phyloP scores from a whole-genome alignment of 2,797 vertebrate species.

The Bovichtus variegatus region DNA sequence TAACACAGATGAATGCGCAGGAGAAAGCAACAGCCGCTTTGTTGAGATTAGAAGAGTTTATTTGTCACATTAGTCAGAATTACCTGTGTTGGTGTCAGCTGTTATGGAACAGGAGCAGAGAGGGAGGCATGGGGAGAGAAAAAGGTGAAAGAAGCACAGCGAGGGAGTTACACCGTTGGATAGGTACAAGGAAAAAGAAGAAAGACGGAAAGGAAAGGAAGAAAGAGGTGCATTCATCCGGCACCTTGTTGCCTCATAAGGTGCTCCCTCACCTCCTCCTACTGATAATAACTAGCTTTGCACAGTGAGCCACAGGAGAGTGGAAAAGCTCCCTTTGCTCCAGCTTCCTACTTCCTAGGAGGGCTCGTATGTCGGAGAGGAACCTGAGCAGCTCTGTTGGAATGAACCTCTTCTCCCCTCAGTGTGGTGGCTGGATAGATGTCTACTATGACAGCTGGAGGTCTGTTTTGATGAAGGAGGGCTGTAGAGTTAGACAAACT shows the following conservation, averaged over 20 bases:
- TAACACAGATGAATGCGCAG: slow-evolving; percentile 77
- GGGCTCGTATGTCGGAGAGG: slow-evolving; percentile 63
- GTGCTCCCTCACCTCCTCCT: slow-evolving; percentile 63
- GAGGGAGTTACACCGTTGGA: slow-evolving; percentile 17
- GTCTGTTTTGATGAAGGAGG: slow-evolving; percentile 75
- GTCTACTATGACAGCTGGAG: slow-evolving; percentile 78
- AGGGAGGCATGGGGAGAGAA: slow-evolving; percentile 34
- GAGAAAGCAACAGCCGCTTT: slow-evolving; percentile 77
- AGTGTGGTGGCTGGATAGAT: slow-evolving; percentile 70
- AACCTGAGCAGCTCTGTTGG: slow-evolving; percentile 61
- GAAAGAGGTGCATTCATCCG: slow-evolving; percentile 55
- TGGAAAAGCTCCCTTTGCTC: slow-evolving; percentile 68
- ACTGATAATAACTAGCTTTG: slow-evolving; percentile 71
- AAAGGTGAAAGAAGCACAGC: slow-evolving; percentile 51
- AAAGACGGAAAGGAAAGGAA: slow-evolving; percentile 34
- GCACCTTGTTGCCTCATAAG: slow-evolving; percentile 54
- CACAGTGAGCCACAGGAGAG: slow-evolving; percentile 64
- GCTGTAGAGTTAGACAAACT: slow-evolving; percentile 76
- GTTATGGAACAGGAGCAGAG: slow-evolving; percentile 29
- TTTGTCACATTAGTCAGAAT: slow-evolving; percentile 89
- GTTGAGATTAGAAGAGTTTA: slow-evolving; percentile 87
- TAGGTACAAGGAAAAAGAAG: slow-evolving; percentile 21
- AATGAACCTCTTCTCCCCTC: slow-evolving; percentile 68
- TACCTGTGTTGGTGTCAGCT: slow-evolving; percentile 82
- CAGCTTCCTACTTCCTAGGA: slow-evolving; percentile 62